Evolutionary conservation across 2,888 invertebrate genomes (phyloP), one percentile per base, ranked within the genome.

Genomic region (Silvanus unidentatus): DNA sequence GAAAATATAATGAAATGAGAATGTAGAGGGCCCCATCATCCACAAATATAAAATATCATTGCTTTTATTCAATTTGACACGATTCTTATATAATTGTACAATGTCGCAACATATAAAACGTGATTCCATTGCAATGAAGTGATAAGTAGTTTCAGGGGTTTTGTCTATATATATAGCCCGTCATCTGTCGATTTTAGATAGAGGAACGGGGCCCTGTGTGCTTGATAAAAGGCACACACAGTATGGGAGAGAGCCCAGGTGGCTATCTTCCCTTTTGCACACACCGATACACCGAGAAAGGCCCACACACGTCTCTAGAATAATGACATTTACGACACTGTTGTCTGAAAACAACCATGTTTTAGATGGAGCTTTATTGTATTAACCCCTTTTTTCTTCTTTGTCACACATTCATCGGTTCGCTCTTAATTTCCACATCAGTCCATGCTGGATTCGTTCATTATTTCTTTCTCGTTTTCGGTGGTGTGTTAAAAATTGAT

Each of bases 181-280:
- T 47, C 53, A 53, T 53, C 48, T 53, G 53, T 53, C 48, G 49
- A 48, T 48, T 37, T 29, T 39, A 45, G 53, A 53, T 53, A 53
- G n/a, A n/a, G n/a, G n/a, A n/a, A 53, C 48, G 29, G 36, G 15
- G 12, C 38, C 45, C 38, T 40, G 14, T 45, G n/a, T n/a, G n/a
- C 39, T 39, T 47, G 47, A 49, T 47, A 49, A 47, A 47, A 49
- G 44, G 46, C 45, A 12, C 11, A 32, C 28, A 28, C 10, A 28
- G 10, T 28, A 10, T 42, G 44, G 45, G 50, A 46, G 48, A 48
- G 44, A 46, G 40, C 45, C 43, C 50, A 51, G 50, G 50, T 51
- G 50, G 43, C 41, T 49, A 47, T 45, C 49, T 39, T 44, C 46
- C 46, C 46, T 49, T 44, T 41, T 41, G 40, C 48, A 45, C 45